Evolutionary conservation across 35 echinoderm and acorn worm species (phyloP).

Genomic region (Apostichopus californicus): DNA sequence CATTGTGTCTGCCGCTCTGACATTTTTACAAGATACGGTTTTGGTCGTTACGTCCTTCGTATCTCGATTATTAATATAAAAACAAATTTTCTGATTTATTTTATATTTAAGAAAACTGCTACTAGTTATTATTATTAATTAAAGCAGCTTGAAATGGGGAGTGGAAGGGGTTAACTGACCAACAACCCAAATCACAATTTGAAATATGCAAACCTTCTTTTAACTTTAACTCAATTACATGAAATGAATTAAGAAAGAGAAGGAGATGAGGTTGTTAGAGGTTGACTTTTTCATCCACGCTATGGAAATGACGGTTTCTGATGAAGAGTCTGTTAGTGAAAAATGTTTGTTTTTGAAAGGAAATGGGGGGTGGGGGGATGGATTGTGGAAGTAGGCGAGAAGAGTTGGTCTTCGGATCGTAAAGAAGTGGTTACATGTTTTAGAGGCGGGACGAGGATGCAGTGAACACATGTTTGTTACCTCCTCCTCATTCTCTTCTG

Average conservation of each 20-base stretch:
- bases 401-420: not conserved
- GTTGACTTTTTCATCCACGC: not conserved
- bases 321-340: conserved; percentile 25
- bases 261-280: not conserved
- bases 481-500: conserved; percentile 54
- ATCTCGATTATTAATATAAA: no score
- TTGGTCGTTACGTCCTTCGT: no score
- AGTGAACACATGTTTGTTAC: conserved; percentile 14
- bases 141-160: no score
- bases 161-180: no score
- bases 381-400: not conserved
- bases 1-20: no score
- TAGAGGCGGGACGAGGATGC: conserved; percentile 4
- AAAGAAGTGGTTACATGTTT: conserved; percentile 1
- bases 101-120: no score
- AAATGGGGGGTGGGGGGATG: not conserved
- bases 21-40: no score
- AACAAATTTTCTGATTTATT: no score
- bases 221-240: not conserved
- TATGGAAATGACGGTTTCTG: not conserved
- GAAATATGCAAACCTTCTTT: not conserved
- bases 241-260: not conserved
- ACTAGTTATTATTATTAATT: no score
- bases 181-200: no score
- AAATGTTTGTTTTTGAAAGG: not conserved